Evolutionary conservation across 1,140 invertebrate species (phyloP), one percentile per base, ranked within the genome.

Genomic region (Philaenus spumarius): DNA sequence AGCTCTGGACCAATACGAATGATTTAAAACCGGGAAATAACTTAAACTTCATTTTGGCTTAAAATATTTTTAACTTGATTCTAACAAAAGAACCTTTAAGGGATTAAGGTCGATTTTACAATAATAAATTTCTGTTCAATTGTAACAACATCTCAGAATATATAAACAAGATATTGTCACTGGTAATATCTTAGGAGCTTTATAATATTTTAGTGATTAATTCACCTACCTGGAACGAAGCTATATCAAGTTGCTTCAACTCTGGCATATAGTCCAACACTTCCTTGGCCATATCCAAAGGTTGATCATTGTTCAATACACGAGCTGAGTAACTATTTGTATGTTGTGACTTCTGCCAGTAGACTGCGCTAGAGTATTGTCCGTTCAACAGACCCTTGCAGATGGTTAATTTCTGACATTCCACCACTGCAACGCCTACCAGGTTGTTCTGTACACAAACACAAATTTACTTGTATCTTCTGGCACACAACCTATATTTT

Each of bases 371-470:
- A 39, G 75, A 63, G 2, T 68, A 63, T 46, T 66, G 64, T 45
- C 67, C 70, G 24, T 62, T 47, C 7, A 51, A 67, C 40, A 83
- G 69, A 65, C 17, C 73, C 58, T 62, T 77, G 81, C n/a, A 83
- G 62, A 37, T 74, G 57, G 43, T 67, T 67, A 66, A 75, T 55
- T 65, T 63, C 54, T 68, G 50, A 66, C 78, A 80, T 58, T 77
- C 66, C 11, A 83, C 63, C 24, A 71, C 66, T 14, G 74, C 82
- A 53, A 85, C 77, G 61, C 77, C 74, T 0, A 82, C 74, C 22
- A 85, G 66, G 39, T 78, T 78, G 64, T 79, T 75, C 79, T 79
- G 59, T 58, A 69, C n/a, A n/a, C n/a, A n/a, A n/a, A n/a, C n/a
- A n/a, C n/a, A n/a, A n/a, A n/a, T n/a, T n/a, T n/a, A n/a, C n/a